Conservation (phyloP, 2,888 invertebrate species). For the Bruchidius siliquastri region DNA sequence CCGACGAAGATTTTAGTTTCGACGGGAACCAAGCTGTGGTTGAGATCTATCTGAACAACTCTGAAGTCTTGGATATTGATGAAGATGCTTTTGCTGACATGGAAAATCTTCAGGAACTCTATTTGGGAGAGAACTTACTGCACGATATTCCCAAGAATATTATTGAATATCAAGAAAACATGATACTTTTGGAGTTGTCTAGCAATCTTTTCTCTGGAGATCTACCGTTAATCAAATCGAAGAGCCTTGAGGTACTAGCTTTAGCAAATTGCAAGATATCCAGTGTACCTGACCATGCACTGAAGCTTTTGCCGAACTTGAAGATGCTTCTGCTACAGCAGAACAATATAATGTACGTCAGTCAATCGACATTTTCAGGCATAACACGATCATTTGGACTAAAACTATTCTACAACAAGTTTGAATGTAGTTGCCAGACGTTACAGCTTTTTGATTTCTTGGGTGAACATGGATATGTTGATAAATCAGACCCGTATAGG, state of each 20-base stretch:
- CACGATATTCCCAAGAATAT: constrained; percentile 33
- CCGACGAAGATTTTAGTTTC: constrained; percentile 33
- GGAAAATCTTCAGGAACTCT: constrained; percentile 38
- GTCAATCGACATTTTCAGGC: constrained; percentile 30
- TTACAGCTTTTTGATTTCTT: constrained; percentile 33
- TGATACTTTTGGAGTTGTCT: constrained; percentile 38
- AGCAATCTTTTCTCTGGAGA: constrained; percentile 36
- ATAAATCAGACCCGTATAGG: constrained; percentile 26
- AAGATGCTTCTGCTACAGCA: constrained; percentile 35
- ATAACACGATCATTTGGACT: constrained; percentile 27
- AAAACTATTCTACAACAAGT: constrained; percentile 34
- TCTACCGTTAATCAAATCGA: constrained; percentile 36
- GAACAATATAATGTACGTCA: constrained; percentile 37
- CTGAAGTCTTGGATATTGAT: constrained; percentile 35
- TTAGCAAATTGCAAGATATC: constrained; percentile 37
- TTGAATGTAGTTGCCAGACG: constrained; percentile 37
- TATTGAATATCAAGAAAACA: constrained; percentile 32
- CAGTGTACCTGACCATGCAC: constrained; percentile 27
- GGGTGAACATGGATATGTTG: constrained; percentile 24
- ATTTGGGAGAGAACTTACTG: constrained; percentile 38
- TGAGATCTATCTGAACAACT: constrained; percentile 38
- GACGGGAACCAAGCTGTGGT: constrained; percentile 32
- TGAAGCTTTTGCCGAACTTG: constrained; percentile 37
- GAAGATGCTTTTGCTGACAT: constrained; percentile 35
- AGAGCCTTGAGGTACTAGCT: constrained; percentile 36